Evolutionary conservation across 2,888 invertebrate genomes (phyloP).

Genomic region (Melanotus villosus): DNA sequence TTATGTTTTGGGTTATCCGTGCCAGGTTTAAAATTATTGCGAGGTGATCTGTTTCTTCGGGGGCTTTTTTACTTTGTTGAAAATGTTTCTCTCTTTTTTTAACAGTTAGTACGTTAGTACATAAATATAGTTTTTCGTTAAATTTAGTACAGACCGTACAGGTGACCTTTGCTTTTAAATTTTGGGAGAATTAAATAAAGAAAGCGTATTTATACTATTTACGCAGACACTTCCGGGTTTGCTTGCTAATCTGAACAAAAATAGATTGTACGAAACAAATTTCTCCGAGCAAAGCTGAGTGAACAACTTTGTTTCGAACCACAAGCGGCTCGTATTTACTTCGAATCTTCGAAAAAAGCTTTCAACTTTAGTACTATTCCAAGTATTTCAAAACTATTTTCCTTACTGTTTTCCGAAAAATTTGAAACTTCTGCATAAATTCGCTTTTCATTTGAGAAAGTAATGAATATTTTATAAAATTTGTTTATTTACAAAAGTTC

Average conservation of each 20-base stretch:
- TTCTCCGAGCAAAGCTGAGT: not conserved
- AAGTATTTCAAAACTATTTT: too few species aligned
- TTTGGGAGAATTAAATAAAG: not conserved
- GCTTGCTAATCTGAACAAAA: conserved; percentile 1
- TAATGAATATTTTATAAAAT: too few species aligned
- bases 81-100: not conserved
- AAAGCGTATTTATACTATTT: conserved; percentile 1
- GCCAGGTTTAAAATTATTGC: conserved; percentile 10
- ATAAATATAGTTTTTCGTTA: not conserved
- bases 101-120: not conserved
- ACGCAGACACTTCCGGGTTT: conserved; percentile 1
- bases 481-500: too few species aligned
- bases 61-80: not conserved
- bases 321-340: too few species aligned
- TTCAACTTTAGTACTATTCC: too few species aligned
- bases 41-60: not conserved
- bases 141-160: not conserved
- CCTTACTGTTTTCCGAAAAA: too few species aligned
- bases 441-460: too few species aligned
- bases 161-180: not conserved
- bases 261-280: not conserved
- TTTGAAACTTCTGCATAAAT: too few species aligned
- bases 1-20: conserved; percentile 3
- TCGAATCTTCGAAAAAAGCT: too few species aligned
- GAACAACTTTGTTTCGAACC: too few species aligned